Evolutionary conservation across 2,888 invertebrate species (phyloP).

Genomic region (Napeogenes inachia): DNA sequence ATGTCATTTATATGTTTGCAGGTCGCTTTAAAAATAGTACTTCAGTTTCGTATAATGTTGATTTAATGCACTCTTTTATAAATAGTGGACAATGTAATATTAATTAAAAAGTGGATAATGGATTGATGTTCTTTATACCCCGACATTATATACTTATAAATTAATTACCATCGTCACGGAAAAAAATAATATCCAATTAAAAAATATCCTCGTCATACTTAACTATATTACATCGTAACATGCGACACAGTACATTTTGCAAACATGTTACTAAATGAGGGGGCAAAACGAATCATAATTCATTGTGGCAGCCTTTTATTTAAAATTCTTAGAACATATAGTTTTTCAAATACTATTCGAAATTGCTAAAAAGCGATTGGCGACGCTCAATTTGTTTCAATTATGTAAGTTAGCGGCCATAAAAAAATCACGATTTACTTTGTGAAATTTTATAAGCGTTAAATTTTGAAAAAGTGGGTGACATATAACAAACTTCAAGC

Average conservation of each 20-base stretch:
- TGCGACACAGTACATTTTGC: conserved; percentile 2
- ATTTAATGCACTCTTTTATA: too few relatives aligned
- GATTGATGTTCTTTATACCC: too few relatives aligned
- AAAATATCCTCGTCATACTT: conserved; percentile 5
- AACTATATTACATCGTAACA: not conserved
- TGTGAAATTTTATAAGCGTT: too few relatives aligned
- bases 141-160: too few relatives aligned
- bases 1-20: not conserved
- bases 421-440: too few relatives aligned
- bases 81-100: too few relatives aligned
- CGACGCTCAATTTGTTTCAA: not conserved
- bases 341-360: not conserved
- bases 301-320: conserved; percentile 2
- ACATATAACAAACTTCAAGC: too few relatives aligned
- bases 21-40: not conserved
- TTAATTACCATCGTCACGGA: not conserved
- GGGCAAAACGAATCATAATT: not conserved
- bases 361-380: not conserved
- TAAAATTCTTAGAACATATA: not conserved
- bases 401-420: not conserved
- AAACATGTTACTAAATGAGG: not conserved
- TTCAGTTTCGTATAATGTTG: not conserved
- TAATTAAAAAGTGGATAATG: too few relatives aligned
- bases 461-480: too few relatives aligned
- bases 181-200: not conserved